Conservation (phyloP, 2,888 invertebrate genomes). For the Trichogramma evanescens region DNA sequence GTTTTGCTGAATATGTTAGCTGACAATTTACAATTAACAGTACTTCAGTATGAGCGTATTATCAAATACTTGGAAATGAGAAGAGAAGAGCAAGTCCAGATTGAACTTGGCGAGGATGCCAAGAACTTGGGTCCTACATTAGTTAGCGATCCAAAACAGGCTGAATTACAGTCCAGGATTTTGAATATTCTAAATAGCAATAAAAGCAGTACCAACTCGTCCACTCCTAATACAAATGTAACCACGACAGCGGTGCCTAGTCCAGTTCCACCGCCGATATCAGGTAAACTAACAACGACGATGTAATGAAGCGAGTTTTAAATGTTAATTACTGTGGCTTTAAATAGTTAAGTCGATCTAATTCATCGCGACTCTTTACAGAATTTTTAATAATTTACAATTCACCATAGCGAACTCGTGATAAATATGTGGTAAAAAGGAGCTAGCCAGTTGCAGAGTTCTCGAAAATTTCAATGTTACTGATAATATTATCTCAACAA, state of each 20-base stretch:
- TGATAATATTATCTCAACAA: too few relatives aligned
- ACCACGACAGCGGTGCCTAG: constrained; percentile 42
- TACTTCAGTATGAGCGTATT: constrained; percentile 71
- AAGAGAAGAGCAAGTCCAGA: constrained; percentile 65
- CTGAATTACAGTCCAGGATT: constrained; percentile 70
- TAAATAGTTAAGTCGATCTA: background rate
- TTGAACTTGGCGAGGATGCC: constrained; percentile 64
- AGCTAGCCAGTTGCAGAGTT: too few relatives aligned
- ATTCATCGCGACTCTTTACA: background rate
- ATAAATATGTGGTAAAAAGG: too few relatives aligned
- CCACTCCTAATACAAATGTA: constrained; percentile 24
- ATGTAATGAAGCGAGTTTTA: background rate
- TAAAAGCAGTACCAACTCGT: constrained; percentile 31
- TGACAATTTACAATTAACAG: constrained; percentile 71
- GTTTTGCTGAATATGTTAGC: constrained; percentile 66
- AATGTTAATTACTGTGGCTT: background rate
- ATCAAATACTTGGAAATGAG: constrained; percentile 67
- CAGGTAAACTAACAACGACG: constrained; percentile 34
- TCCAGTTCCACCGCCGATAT: constrained; percentile 31
- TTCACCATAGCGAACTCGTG: background rate
- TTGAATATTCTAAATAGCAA: constrained; percentile 68
- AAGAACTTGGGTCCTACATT: constrained; percentile 47
- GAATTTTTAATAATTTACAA: background rate
- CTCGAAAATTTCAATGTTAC: too few relatives aligned
- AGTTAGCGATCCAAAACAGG: constrained; percentile 55